Conservation (phyloP, 2,888 invertebrate species). For the Lysandra coridon region DNA sequence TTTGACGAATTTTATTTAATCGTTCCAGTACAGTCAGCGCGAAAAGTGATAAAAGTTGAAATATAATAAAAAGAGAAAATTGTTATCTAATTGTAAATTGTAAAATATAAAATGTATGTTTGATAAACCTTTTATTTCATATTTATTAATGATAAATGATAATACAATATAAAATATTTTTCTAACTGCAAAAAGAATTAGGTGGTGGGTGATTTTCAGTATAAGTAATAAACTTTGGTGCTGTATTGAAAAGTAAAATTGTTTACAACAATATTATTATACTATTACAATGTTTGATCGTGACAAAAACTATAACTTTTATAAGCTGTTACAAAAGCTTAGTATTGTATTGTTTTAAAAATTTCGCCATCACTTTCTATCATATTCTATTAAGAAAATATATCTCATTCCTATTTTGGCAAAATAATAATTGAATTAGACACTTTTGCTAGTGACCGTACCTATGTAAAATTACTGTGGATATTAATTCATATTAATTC, state of each 20-base stretch:
- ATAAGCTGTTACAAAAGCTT: too few relatives aligned
- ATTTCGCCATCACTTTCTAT: not conserved
- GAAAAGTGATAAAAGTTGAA: not conserved
- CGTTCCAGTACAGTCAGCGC: not conserved
- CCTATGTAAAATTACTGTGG: not conserved
- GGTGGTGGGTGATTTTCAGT: too few relatives aligned
- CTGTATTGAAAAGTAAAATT: too few relatives aligned
- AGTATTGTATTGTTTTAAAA: not conserved
- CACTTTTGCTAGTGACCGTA: not conserved
- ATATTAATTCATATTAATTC: not conserved
- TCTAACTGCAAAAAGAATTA: too few relatives aligned
- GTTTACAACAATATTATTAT: too few relatives aligned
- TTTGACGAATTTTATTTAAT: conserved; percentile 40
- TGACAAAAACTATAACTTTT: too few relatives aligned
- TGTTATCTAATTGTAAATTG: not conserved
- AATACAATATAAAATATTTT: too few relatives aligned
- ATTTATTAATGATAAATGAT: too few relatives aligned
- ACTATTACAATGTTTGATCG: too few relatives aligned
- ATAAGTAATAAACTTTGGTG: too few relatives aligned
- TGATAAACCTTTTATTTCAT: too few relatives aligned
- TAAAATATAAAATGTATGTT: not conserved
- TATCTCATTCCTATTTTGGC: not conserved
- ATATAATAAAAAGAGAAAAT: not conserved
- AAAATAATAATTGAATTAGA: not conserved
- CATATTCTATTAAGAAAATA: not conserved